These are phyloP conservation scores for Hydrophis major DNA, from an alignment of 2,797 vertebrate species.

Conservation along the genomic window DNA sequence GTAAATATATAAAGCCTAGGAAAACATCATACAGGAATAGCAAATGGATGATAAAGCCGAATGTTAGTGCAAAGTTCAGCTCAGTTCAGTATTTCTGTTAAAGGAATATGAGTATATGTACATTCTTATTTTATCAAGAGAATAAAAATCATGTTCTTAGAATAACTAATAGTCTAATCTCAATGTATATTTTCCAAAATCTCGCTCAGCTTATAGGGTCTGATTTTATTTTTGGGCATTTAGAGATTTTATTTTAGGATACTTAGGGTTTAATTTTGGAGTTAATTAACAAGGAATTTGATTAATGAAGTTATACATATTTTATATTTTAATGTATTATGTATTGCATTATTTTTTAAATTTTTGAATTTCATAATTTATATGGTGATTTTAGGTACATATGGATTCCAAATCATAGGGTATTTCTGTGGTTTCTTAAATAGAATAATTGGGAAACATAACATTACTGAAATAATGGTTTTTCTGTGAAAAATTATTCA, in stretches of 20 bases:
- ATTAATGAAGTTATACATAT: neutral
- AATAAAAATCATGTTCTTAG: constrained; percentile 24
- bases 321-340: neutral
- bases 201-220: neutral
- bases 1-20: constrained; percentile 53
- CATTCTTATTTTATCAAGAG: constrained; percentile 6
- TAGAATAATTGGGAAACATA: constrained; percentile 2
- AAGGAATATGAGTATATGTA: constrained; percentile 22
- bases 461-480: neutral
- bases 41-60: constrained; percentile 58
- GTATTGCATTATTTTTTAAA: neutral
- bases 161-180: neutral
- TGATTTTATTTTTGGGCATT: neutral
- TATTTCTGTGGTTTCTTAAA: constrained; percentile 19
- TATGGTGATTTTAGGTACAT: neutral
- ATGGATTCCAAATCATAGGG: neutral
- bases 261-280: constrained; percentile 4
- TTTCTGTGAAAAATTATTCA: neutral
- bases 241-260: neutral
- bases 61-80: constrained; percentile 67
- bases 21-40: constrained; percentile 42
- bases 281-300: neutral
- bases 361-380: neutral
- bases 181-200: neutral
- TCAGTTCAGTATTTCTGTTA: constrained; percentile 69